A percentile compares a stretch with the other conserved stretches of the same genome.
These are phyloP conservation scores for Dromius quadrimaculatus DNA, from an alignment of 2,888 invertebrate genomes.

Conservation along the genomic window DNA sequence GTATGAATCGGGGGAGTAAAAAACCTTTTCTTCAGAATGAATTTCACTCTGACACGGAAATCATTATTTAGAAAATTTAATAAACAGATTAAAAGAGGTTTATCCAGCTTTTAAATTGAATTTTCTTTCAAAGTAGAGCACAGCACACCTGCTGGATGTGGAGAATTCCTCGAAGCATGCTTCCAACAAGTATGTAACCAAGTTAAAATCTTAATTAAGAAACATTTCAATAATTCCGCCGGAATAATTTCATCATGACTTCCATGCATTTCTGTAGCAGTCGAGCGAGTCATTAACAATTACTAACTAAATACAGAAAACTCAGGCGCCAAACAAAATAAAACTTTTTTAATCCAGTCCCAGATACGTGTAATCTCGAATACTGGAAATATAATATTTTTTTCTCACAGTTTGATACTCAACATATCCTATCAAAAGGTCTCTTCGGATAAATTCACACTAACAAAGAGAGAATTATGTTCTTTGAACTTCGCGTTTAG, in stretches of 20 bases:
- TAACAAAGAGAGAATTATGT: too few species aligned
- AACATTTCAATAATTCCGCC: constrained; percentile 39
- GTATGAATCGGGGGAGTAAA: too few species aligned
- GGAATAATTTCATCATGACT: constrained; percentile 46
- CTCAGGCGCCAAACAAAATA: constrained; percentile 6
- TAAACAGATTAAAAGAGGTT: too few species aligned
- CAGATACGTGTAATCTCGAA: constrained; percentile 3
- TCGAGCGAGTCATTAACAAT: constrained; percentile 46
- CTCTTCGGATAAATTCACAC: too few species aligned
- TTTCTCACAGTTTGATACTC: neutral
- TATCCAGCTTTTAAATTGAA: too few species aligned
- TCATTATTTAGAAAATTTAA: too few species aligned
- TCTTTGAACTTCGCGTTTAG: too few species aligned
- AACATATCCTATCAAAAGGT: too few species aligned
- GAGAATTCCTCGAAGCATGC: neutral
- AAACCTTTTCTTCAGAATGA: too few species aligned
- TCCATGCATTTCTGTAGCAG: constrained; percentile 42
- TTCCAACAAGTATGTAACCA: constrained; percentile 21
- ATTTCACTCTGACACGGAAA: too few species aligned
- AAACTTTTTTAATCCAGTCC: constrained; percentile 24
- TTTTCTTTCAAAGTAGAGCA: neutral
- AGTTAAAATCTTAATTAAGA: constrained; percentile 41
- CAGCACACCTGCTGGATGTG: neutral
- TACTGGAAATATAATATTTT: constrained; percentile 20
- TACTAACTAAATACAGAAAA: constrained; percentile 39